Evolutionary conservation across 2,113 vertebrate species (phyloP), one percentile per base, ranked within the genome.

Genomic region (Halcyon malimbica): DNA sequence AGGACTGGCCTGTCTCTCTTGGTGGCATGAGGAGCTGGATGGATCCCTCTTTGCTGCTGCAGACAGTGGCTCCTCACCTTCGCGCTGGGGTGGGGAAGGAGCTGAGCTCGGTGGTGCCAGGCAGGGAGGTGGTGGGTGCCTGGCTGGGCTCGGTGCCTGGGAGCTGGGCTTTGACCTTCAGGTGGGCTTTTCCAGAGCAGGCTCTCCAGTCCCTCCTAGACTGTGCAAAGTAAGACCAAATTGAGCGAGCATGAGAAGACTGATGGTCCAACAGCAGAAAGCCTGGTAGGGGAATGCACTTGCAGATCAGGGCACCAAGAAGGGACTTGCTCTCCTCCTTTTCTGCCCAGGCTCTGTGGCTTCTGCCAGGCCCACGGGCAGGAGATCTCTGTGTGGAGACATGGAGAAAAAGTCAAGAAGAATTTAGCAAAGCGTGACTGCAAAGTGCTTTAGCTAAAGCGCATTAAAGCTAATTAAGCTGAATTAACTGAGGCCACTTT

Each of bases 371-470:
- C 79, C 35, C 28, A 12, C 56, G 11, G 16, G 39, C 69, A 44
- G 56, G 60, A 60, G 23, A 54, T 71, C 25, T 20, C 76, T 91
- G 56, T 6, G 10, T 37, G 1, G 2, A 91, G 29, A 71, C 48
- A 42, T 0, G 0, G 35, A 16, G 68, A 53, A 94, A 90, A 91
- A 82, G 69, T 79, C 23, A 83, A 21, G 62, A 62, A 93, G 90
- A 95, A 89, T 95, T 91, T 87, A 78, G 42, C 35, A 50, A 39
- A 83, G 82, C 9, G 3, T 85, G 81, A 93, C 46, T 62, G 44
- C 70, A 54, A 91, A 95, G 78, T 89, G 31, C 78, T 68, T 93
- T 91, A 91, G 41, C 39, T 95, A 91, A 96, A 93, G 70, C 16
- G 2, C 54, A 50, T 90, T 95, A 87, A 53, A 93, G 53, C 65